Conservation (phyloP, 2,888 invertebrate genomes). For the Agriopis marginaria region DNA sequence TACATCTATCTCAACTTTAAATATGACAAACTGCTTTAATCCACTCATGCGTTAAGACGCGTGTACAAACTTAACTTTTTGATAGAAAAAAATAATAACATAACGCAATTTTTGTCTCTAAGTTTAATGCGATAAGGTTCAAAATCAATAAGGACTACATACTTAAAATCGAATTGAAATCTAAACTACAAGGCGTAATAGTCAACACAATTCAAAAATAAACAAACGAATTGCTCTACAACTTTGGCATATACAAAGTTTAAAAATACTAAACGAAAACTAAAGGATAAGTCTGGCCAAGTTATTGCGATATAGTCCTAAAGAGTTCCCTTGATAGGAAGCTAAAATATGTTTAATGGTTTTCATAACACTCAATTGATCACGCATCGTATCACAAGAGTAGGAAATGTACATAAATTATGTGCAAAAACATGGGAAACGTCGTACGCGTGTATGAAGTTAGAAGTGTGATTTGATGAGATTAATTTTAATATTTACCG, state of each 20-base stretch:
- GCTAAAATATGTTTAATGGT: constrained; percentile 73
- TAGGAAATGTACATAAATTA: constrained; percentile 65
- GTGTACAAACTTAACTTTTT: constrained; percentile 62
- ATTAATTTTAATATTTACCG: constrained; percentile 39
- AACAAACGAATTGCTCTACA: neutral
- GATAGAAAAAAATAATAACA: constrained; percentile 48
- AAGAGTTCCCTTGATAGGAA: neutral
- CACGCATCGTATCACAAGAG: constrained; percentile 70
- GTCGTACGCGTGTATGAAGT: constrained; percentile 58
- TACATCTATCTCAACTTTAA: constrained; percentile 72
- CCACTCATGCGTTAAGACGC: constrained; percentile 78
- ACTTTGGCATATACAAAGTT: constrained; percentile 10
- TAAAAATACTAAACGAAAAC: neutral
- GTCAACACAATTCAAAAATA: constrained; percentile 46
- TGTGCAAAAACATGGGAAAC: constrained; percentile 63
- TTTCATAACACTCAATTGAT: constrained; percentile 83
- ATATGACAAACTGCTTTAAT: constrained; percentile 80
- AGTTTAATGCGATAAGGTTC: neutral
- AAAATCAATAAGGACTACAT: neutral
- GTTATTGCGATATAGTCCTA: constrained; percentile 18
- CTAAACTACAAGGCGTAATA: constrained; percentile 78
- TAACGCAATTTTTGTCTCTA: constrained; percentile 32
- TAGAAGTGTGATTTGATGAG: constrained; percentile 57
- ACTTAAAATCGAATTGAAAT: constrained; percentile 68
- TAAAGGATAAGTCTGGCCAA: neutral